These are phyloP conservation scores for Mythimna vitellina DNA, from an alignment of 2,888 invertebrate genomes.

Conservation along the genomic window DNA sequence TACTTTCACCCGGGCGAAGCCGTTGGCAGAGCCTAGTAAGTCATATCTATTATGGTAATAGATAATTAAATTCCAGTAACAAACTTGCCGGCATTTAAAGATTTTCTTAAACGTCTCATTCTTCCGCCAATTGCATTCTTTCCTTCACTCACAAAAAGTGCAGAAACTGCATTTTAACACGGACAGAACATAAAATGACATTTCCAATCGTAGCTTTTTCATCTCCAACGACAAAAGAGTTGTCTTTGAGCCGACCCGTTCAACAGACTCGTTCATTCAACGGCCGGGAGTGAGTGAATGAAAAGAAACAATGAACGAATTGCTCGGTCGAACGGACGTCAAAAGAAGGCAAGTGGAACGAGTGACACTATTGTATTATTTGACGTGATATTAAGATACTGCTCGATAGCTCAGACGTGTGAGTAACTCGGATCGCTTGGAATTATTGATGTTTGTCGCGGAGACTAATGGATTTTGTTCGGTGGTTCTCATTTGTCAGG, in stretches of 20 bases:
- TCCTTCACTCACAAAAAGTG: conserved; percentile 55
- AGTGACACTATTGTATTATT: conserved; percentile 63
- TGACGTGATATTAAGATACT: conserved; percentile 63
- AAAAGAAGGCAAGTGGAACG: conserved; percentile 65
- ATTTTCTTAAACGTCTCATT: conserved; percentile 48
- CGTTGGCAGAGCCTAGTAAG: no score
- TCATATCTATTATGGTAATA: background rate
- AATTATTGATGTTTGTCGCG: conserved; percentile 39
- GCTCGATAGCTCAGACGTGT: conserved; percentile 30
- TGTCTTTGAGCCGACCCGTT: conserved; percentile 75
- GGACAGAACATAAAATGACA: conserved; percentile 66
- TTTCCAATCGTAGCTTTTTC: conserved; percentile 74
- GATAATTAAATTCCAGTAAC: conserved; percentile 34
- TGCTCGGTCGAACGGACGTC: conserved; percentile 67
- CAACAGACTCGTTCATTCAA: conserved; percentile 73
- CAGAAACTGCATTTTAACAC: conserved; percentile 62
- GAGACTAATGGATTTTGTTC: conserved; percentile 36
- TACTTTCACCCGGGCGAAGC: no score
- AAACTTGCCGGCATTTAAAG: conserved; percentile 39
- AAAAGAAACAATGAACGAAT: conserved; percentile 76
- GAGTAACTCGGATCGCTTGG: conserved; percentile 14
- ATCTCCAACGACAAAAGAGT: conserved; percentile 75
- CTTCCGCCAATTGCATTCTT: conserved; percentile 60
- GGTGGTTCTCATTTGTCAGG: conserved; percentile 35
- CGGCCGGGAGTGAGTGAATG: conserved; percentile 68